These are phyloP conservation scores for Drosophila bipectinata DNA, from an alignment of 1,140 invertebrate genomes.

Conservation along the genomic window DNA sequence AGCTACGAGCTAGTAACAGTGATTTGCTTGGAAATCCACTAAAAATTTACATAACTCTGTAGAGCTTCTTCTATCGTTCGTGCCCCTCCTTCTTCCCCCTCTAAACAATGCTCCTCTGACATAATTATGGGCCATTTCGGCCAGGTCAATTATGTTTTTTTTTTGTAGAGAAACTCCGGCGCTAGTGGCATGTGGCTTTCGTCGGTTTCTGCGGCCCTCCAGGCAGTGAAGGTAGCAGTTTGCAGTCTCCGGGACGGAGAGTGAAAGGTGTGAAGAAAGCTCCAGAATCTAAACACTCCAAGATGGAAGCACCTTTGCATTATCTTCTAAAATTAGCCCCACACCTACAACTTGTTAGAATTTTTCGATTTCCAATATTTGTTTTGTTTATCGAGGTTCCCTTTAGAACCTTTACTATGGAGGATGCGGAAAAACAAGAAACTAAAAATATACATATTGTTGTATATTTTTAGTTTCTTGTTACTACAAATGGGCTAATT, in stretches of 20 bases:
- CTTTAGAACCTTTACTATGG: too few relatives aligned
- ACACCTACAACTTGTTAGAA: conserved; percentile 44
- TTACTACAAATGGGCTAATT: conserved; percentile 63
- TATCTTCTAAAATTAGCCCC: conserved; percentile 25
- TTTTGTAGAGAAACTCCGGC: conserved; percentile 64
- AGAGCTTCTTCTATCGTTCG: conserved; percentile 5
- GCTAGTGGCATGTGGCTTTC: conserved; percentile 32
- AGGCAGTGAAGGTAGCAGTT: conserved; percentile 58
- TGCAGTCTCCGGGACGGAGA: conserved; percentile 10
- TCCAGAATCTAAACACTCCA: conserved; percentile 2
- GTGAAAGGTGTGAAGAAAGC: conserved; percentile 34
- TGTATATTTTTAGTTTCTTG: too few relatives aligned
- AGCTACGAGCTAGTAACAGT: too few relatives aligned
- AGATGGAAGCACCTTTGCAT: conserved; percentile 10
- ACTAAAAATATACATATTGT: conserved; percentile 74
- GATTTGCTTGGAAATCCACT: too few relatives aligned
- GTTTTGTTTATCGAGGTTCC: conserved; percentile 58
- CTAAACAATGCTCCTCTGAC: conserved; percentile 40
- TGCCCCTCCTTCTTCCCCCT: background rate
- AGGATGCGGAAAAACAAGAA: conserved; percentile 25
- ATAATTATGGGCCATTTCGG: conserved; percentile 67
- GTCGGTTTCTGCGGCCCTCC: conserved; percentile 24
- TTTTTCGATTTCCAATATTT: conserved; percentile 41
- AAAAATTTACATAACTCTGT: conserved; percentile 49
- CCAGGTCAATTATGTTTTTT: conserved; percentile 34